Percentiles rank a stretch among this genome's conserved stretches.
These are phyloP conservation scores for Himalopsyche kuldschensis DNA, from an alignment of 2,888 invertebrate genomes.

Conservation along the genomic window DNA sequence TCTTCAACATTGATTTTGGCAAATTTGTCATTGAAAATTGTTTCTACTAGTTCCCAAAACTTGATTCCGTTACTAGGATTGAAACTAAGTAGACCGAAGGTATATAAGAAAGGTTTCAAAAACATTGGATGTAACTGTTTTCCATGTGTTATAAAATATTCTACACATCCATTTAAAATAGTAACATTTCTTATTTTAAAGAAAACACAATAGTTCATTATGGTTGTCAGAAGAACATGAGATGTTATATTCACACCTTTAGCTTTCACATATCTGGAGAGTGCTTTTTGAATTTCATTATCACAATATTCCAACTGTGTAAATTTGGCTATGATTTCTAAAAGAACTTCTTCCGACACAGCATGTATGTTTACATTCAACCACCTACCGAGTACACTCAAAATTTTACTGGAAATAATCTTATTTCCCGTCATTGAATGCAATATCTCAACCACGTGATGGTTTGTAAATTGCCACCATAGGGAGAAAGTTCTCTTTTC, in stretches of 20 bases:
- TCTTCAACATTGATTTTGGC: slow-evolving; percentile 60
- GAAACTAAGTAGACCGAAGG: slow-evolving; percentile 65
- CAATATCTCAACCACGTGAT: slow-evolving; percentile 56
- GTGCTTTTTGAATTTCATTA: slow-evolving; percentile 58
- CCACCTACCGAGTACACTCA: slow-evolving; percentile 59
- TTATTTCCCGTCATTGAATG: slow-evolving; percentile 50
- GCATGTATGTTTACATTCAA: slow-evolving; percentile 63
- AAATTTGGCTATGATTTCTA: slow-evolving; percentile 59
- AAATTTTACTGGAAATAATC: slow-evolving; percentile 51
- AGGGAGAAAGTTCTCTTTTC: slow-evolving; percentile 61
- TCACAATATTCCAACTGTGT: slow-evolving; percentile 60
- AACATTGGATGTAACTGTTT: slow-evolving; percentile 56
- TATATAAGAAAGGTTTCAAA: slow-evolving; percentile 60
- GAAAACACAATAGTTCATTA: slow-evolving; percentile 65
- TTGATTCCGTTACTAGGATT: slow-evolving; percentile 53
- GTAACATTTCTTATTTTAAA: slow-evolving; percentile 60
- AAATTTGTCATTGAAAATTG: slow-evolving; percentile 59
- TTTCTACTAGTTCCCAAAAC: slow-evolving; percentile 64
- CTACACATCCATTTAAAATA: slow-evolving; percentile 62
- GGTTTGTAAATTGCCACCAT: slow-evolving; percentile 60
- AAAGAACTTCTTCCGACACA: slow-evolving; percentile 59
- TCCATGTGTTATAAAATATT: slow-evolving; percentile 59
- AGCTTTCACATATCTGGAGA: slow-evolving; percentile 64
- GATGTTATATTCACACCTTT: slow-evolving; percentile 54
- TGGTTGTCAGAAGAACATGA: slow-evolving; percentile 61